phyloP scores from a whole-genome alignment of 2,797 vertebrate genomes.

The Tenualosa thibaudeaui region DNA sequence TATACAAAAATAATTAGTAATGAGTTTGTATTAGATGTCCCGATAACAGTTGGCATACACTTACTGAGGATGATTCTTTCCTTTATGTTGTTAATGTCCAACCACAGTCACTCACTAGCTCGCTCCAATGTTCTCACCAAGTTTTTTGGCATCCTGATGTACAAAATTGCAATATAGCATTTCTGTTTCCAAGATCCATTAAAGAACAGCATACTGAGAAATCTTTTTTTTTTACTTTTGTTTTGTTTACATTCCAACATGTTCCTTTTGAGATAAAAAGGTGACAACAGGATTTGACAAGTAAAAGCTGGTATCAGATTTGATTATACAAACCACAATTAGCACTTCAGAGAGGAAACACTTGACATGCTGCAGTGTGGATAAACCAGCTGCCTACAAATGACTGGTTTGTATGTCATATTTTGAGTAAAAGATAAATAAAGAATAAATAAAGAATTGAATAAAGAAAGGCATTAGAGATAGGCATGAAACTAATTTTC shows the following conservation, averaged over 20 bases:
- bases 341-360: not conserved
- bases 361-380: not conserved
- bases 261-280: too few species aligned
- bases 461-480: too few species aligned
- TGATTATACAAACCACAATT: not conserved
- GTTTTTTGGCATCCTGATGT: not conserved
- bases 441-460: too few species aligned
- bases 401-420: too few species aligned
- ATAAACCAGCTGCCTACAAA: too few species aligned
- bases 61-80: constrained; percentile 47
- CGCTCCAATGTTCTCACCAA: not conserved
- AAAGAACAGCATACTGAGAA: not conserved
- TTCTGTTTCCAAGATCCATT: not conserved
- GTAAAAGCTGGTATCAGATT: not conserved
- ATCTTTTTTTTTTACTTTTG: not conserved
- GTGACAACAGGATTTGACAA: not conserved
- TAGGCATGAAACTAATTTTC: too few species aligned
- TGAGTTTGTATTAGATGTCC: constrained; percentile 67
- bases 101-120: not conserved
- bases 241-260: not conserved
- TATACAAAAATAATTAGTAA: constrained; percentile 76
- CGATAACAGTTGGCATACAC: constrained; percentile 58
- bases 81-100: constrained; percentile 27
- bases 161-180: not conserved
- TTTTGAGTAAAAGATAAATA: too few species aligned